A percentile compares a stretch with the other conserved stretches of the same genome.
Conservation (phyloP, 2,113 vertebrate species). For the Pseudorasbora parva region DNA sequence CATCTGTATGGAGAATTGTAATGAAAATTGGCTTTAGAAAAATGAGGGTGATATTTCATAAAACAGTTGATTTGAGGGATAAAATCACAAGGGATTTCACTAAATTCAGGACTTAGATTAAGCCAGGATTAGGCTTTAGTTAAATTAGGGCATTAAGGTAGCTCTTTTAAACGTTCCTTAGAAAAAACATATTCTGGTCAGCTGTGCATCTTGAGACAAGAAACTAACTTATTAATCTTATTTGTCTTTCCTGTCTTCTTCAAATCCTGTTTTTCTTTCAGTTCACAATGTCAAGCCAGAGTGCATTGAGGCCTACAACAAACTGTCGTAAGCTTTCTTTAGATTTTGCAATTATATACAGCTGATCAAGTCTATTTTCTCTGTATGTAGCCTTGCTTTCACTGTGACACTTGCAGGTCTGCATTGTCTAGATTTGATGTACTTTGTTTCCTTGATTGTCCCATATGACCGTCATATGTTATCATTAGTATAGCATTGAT, state of each 20-base stretch:
- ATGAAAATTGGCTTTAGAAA: conserved; percentile 28
- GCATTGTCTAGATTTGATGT: not conserved
- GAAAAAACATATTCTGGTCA: no score
- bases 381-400: not conserved
- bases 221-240: no score
- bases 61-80: conserved; percentile 51
- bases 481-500: not conserved
- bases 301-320: conserved; percentile 90
- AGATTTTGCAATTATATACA: not conserved
- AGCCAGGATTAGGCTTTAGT: no score
- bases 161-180: no score
- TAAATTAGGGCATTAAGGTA: no score
- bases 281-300: conserved; percentile 97
- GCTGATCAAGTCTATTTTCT: no score
- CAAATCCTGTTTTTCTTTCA: conserved; percentile 64
- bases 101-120: not conserved
- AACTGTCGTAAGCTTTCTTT: conserved; percentile 83
- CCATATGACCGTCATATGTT: not conserved
- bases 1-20: not conserved
- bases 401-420: not conserved
- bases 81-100: not conserved
- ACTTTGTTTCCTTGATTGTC: conserved; percentile 1
- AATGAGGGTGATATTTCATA: conserved; percentile 69
- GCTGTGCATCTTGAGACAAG: no score
- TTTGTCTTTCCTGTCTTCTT: conserved; percentile 46